These are phyloP conservation scores for Spodoptera picta DNA, from an alignment of 2,888 invertebrate genomes.

Conservation along the genomic window DNA sequence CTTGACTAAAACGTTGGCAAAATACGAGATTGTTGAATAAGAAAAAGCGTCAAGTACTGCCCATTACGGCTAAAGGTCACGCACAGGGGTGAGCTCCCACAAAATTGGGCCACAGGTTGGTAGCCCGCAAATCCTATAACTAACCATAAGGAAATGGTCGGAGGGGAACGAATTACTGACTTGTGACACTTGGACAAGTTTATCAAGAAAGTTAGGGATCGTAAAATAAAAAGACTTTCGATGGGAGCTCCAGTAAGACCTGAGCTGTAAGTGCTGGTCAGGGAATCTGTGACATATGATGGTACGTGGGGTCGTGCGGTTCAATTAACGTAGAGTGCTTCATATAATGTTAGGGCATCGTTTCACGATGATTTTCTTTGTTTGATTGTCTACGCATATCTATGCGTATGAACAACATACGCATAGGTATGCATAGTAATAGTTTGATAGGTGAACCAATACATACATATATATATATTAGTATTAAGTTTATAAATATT, in stretches of 20 bases:
- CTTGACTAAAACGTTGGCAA: conserved; percentile 55
- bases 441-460: too few relatives aligned
- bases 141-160: conserved; percentile 57
- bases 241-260: conserved; percentile 13
- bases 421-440: too few relatives aligned
- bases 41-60: conserved; percentile 51
- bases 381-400: too few relatives aligned
- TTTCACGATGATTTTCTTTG: too few relatives aligned
- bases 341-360: not conserved
- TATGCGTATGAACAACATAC: too few relatives aligned
- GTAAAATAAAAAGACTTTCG: conserved; percentile 51
- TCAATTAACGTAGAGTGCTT: conserved; percentile 2
- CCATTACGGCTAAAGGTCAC: conserved; percentile 61
- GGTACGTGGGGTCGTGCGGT: not conserved
- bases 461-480: too few relatives aligned
- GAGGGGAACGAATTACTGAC: conserved; percentile 51
- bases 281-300: conserved; percentile 37
- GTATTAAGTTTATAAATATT: too few relatives aligned
- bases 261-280: conserved; percentile 28
- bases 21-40: conserved; percentile 60
- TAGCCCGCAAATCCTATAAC: conserved; percentile 63
- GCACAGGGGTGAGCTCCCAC: conserved; percentile 52
- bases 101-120: conserved; percentile 62
- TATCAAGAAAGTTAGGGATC: conserved; percentile 63
- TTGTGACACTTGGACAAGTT: conserved; percentile 62